Evolutionary conservation across 2,113 vertebrate species (phyloP).

Genomic region (Condylura cristata): DNA sequence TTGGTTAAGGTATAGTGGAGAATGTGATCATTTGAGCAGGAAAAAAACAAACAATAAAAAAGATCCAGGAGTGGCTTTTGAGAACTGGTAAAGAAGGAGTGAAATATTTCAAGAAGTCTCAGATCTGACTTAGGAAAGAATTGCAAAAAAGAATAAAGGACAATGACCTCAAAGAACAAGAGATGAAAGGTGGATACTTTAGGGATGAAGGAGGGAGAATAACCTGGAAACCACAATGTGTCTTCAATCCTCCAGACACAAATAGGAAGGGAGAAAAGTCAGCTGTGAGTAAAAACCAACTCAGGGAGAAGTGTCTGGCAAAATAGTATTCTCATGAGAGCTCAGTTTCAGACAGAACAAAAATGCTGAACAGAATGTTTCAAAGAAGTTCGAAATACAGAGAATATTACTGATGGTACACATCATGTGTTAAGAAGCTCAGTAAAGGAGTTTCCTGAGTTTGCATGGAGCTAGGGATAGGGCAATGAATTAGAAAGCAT

Average conservation of each 20-base stretch:
- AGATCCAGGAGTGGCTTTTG: not conserved
- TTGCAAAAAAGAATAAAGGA: not conserved
- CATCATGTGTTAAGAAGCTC: not conserved
- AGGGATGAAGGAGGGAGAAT: not conserved
- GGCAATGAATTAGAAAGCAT: not conserved
- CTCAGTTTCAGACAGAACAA: not conserved
- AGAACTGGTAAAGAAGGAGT: not conserved
- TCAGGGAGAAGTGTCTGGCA: not conserved
- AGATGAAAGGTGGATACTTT: not conserved
- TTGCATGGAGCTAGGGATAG: not conserved
- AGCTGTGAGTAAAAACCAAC: not conserved
- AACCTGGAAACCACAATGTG: not conserved
- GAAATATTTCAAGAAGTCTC: not conserved
- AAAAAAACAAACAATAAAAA: not conserved
- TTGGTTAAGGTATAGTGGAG: not conserved
- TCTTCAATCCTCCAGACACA: not conserved
- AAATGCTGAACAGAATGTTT: not conserved
- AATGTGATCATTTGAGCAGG: not conserved
- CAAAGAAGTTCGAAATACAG: not conserved
- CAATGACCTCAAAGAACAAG: not conserved
- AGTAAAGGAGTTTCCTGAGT: not conserved
- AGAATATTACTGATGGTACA: not conserved
- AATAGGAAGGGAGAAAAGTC: not conserved
- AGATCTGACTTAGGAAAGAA: not conserved
- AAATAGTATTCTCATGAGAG: not conserved